phyloP scores from a whole-genome alignment of 1,140 invertebrate species.

The Drosophila cardini region DNA sequence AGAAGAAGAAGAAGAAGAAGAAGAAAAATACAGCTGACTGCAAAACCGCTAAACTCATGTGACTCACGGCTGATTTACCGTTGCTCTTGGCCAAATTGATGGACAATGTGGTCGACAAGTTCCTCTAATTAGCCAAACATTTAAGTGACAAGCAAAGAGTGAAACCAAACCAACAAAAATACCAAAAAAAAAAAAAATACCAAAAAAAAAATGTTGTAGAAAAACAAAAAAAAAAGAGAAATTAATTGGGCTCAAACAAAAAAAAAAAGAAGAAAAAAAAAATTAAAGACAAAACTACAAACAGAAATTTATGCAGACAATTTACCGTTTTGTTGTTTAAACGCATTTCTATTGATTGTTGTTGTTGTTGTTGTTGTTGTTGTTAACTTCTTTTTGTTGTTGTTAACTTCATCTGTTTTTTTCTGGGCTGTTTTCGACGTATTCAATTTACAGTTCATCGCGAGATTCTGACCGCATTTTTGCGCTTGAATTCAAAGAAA shows the following conservation, averaged over 20 bases:
- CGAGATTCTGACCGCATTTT: slow-evolving; percentile 77
- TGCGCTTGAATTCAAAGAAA: slow-evolving; percentile 60
- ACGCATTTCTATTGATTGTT: slow-evolving; percentile 47
- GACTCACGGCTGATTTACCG: slow-evolving; percentile 3
- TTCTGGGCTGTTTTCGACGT: background rate
- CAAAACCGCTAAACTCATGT: background rate
- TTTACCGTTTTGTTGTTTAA: slow-evolving; percentile 66
- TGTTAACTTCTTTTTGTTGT: slow-evolving; percentile 21
- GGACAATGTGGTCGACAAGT: slow-evolving; percentile 11
- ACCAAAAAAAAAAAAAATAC: slow-evolving; percentile 40
- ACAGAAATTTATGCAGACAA: slow-evolving; percentile 38
- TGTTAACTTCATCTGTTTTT: background rate
- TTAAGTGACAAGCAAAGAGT: background rate
- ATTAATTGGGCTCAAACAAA: slow-evolving; percentile 68
- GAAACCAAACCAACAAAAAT: slow-evolving; percentile 1
- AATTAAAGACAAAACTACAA: slow-evolving; percentile 69
- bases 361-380: slow-evolving; percentile 6
- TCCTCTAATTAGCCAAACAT: slow-evolving; percentile 14
- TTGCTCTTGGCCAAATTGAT: slow-evolving; percentile 8
- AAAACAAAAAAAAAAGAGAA: slow-evolving; percentile 59
- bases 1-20: too few species aligned
- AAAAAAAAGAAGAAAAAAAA: slow-evolving; percentile 27
- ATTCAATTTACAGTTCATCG: slow-evolving; percentile 72
- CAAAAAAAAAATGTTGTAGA: too few species aligned
- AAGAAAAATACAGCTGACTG: background rate